Evolutionary conservation across 2,113 vertebrate genomes (phyloP), one percentile per base, ranked within the genome.

Genomic region (Nycticebus coucang): DNA sequence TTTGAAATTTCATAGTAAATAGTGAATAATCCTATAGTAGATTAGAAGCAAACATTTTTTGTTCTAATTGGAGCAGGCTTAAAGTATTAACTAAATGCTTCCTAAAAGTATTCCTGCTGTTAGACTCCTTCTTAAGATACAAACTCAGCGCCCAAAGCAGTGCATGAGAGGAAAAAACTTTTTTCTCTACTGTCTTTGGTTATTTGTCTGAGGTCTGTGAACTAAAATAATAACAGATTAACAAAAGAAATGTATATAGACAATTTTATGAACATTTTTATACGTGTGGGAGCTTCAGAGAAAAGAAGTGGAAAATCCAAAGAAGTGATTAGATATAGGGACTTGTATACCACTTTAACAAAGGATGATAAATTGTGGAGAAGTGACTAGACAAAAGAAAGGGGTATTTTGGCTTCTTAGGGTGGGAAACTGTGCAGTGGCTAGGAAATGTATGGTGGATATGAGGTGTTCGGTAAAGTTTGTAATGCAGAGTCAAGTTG

Each of bases 261-360:
- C 11, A 33, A 64, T 37, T 87, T 64, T 41, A 64, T 37, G 69
- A 81, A 71, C 59, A 66, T 72, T 90, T 77, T 92, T 74, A 64
- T 1, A 2, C 35, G 24, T 33, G 26, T 19, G 19, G 24, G 9
- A 12, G 21, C 22, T 50, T 92, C n/a, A n/a, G 24, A 53, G 35
- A 89, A 90, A 74, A 94, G 55, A 89, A 90, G n/a, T 35, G 55
- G 71, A 94, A 94, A 87, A n/a, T 4, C 45, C 80, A 37, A 84
- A 80, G 28, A 57, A 11, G 24, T 37, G 19, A 3, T 86, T 37
- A 68, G 66, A 85, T 0, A 28, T 21, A 0, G 2, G n/a, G 17
- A 37, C 17, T 86, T 33, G 30, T 22, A 12, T 21, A 53, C 50
- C 15, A 53, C 26, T 80, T 66, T 71, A 83, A 71, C 28, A 81